Evolutionary conservation across 2,113 vertebrate species (phyloP), one percentile per base, ranked within the genome.

Genomic region (Rhinopomastus cyanomelas): DNA sequence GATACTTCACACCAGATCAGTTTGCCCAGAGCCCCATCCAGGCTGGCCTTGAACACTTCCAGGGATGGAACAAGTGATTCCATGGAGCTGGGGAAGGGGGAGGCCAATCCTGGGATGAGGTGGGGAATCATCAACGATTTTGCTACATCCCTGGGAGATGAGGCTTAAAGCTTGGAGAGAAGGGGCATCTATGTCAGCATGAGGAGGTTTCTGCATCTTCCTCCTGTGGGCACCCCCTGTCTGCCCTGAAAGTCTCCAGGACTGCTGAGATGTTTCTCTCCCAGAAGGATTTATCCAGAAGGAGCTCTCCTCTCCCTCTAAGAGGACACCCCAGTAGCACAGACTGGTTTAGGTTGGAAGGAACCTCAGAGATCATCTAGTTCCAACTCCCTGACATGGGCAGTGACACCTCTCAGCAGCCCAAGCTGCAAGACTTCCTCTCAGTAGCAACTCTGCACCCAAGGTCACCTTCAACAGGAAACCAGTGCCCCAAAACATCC

Each of bases 131-230:
- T 3, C 3, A 1, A 36, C 51, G 36, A 51, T 84, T 90, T 57
- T 3, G 29, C 25, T 13, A 6, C 5, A 4, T 7, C 3, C 0
- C 1, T 3, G 3, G 16, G 1, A 22, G 1, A 42, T 25, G 51
- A 57, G 12, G 17, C 56, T 57, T 62, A 52, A 51, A 61, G 20
- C 61, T 26, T 23, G 64, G 34, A 37, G 34, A 56, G 48, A n/a
- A 4, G 22, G 18, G 23, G 22, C 5, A 1, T 11, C 9, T 4
- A 1, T 4, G 29, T 3, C 36, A 64, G 51, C 6, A 2, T 1
- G 32, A 48, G 36, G 7, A n/a, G 36, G 29, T 30, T 69, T 21
- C 25, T 17, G 25, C 19, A 46, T 25, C n/a, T 2, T 4, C 21
- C 19, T 36, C 52, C 39, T 2, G 6, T 1, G 3, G 39, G 15